Evolutionary conservation across 2,797 vertebrate species (phyloP), one percentile per base, ranked within the genome.

Genomic region (Xyrichtys novacula): DNA sequence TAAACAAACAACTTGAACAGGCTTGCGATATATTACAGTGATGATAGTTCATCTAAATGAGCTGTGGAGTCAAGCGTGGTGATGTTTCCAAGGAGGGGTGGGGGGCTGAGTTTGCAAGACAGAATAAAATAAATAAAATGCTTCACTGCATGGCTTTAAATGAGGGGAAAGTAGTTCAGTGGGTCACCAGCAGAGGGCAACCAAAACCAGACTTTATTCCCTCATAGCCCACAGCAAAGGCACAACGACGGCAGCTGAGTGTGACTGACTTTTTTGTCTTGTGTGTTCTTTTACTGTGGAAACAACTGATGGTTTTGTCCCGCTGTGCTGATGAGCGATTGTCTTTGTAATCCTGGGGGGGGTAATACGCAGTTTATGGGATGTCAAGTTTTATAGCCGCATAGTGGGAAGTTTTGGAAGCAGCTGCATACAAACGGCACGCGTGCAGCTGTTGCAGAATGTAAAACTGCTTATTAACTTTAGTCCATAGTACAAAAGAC

Each of bases 161-260:
- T n/a, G n/a, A 43, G 39, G 16, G n/a, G 20, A 43, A 44, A 11
- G 71, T 65, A 75, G 48, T 81, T 74, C 65, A 60, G 7, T 4
- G 10, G 47, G 62, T 81, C 67, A 58, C 86, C 88, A 86, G 78
- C 61, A 89, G 88, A 53, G 80, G 85, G 80, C 44, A 15, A 57
- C 42, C 11, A 56, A 34, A 67, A 4, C 60, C 1, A 0, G 6
- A 20, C 40, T 19, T 42, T 10, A 19, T 42, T 42, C 2, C 7
- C 40, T 10, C 6, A 22, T 2, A 44, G 46, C 46, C 26, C 19
- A 28, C 7, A 31, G 26, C 22, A 65, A 40, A 42, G 34, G 44
- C 49, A 58, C 46, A 49, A 16, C 3, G 11, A 36, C 50, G 31
- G 22, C 34, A 43, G 44, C 9, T 11, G 44, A 69, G 43, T 19